Evolutionary conservation across 2,888 invertebrate species (phyloP), one percentile per base, ranked within the genome.

Genomic region (Watsonalla binaria): DNA sequence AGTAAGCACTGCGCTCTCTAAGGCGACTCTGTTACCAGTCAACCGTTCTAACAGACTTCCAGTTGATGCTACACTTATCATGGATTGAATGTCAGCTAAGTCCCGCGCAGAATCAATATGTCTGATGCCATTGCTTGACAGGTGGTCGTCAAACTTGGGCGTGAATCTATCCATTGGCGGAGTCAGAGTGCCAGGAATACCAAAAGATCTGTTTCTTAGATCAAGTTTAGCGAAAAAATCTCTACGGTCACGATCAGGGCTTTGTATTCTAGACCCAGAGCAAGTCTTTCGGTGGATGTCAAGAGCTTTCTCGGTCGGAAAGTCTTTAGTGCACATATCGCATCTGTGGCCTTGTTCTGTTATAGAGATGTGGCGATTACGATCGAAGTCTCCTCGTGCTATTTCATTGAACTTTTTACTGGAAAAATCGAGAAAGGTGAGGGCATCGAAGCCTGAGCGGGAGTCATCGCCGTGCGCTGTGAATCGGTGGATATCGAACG

Each of bases 81-180:
- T 96, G 35, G 96, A 95, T 76, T 95, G 95, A 60, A 97, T 96
- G 72, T 97, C 97, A 47, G 97, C 97, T 59, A 97, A 89, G 71
- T 97, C 97, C 76, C 94, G 94, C 35, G 92, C 93, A 60, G 91
- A 90, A 66, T 94, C 93, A 39, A 89, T 88, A 57, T 88, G 86
- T 58, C 90, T 80, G 35, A 89, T 82, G 5, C 86, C 86, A 57
- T 88, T 91, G 52, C 80, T 73, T 34, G 74, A 60, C 46, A 79
- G 72, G 62, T 86, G 87, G 58, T 88, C 86, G n/a, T 89, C 86
- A 46, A 82, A 80, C 67, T 90, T 88, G 0, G 87, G 77, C 34
- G 87, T 80, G 59, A 86, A 86, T 55, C 86, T 78, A 47, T 86
- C 89, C 81, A 86, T 85, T 11, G 89, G 86, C 9, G 87, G 87